A percentile compares a stretch with the other conserved stretches of the same genome.
These are phyloP conservation scores for Papilio glaucus DNA, from an alignment of 1,140 invertebrate species.

Conservation along the genomic window DNA sequence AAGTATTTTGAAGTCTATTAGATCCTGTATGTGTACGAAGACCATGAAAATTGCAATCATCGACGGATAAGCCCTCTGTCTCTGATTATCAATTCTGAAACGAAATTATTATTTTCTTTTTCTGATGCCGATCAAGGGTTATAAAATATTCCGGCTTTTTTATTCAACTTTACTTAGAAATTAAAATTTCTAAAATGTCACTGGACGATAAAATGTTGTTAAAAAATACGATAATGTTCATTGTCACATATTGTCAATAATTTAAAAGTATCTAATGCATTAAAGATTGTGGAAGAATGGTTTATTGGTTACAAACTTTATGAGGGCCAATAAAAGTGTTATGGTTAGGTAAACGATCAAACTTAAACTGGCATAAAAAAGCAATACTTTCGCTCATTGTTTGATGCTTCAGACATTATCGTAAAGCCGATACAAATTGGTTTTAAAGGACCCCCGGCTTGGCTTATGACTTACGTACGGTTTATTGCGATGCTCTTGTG, in stretches of 20 bases:
- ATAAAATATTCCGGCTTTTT: no score
- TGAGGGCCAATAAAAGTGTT: slow-evolving; percentile 59
- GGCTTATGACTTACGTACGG: slow-evolving; percentile 50
- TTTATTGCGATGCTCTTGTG: slow-evolving; percentile 50
- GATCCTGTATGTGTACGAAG: no score
- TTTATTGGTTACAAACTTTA: slow-evolving; percentile 46
- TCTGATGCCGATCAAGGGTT: no score
- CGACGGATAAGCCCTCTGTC: no score
- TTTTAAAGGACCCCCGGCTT: slow-evolving; percentile 59
- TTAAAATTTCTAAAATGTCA: no score
- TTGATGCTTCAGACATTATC: slow-evolving; percentile 60
- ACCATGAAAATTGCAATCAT: no score
- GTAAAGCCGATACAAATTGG: slow-evolving; percentile 69
- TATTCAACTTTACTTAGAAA: no score
- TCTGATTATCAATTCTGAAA: no score
- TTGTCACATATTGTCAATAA: neutral
- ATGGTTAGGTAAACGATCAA: slow-evolving; percentile 65
- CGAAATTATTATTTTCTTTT: no score
- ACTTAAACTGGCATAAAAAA: slow-evolving; percentile 62
- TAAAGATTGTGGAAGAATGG: neutral
- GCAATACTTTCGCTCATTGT: slow-evolving; percentile 67
- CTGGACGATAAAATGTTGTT: no score
- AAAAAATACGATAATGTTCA: neutral
- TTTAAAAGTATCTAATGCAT: neutral
- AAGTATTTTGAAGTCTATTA: no score